Percentiles rank a stretch among this genome's conserved stretches.
phyloP scores from a whole-genome alignment of 2,797 vertebrate species.

The Neomorphus geoffroyi region DNA sequence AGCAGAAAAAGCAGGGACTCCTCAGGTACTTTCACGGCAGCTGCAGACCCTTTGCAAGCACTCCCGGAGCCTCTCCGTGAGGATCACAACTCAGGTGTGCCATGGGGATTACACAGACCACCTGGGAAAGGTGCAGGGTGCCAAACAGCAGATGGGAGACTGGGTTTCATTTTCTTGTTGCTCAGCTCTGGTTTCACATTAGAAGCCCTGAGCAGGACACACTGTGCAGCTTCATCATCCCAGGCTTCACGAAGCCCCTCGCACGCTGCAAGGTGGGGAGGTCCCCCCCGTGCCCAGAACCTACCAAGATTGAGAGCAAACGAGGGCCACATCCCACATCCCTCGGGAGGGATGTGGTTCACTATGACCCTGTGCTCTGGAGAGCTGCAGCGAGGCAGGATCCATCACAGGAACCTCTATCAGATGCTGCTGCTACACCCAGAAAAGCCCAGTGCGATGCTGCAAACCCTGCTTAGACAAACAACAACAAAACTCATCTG shows the following conservation, averaged over 20 bases:
- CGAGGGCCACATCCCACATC: not conserved
- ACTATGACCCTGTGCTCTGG: rapidly evolving
- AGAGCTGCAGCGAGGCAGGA: not conserved
- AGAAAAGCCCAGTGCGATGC: not conserved
- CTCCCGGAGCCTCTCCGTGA: rapidly evolving
- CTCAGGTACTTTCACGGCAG: not conserved
- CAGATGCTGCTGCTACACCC: not conserved
- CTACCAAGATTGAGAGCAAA: not conserved
- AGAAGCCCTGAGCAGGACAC: not conserved
- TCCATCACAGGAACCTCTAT: not conserved
- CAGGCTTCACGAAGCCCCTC: not conserved
- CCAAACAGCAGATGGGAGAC: not conserved
- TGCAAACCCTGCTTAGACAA: not conserved
- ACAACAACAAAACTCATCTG: not conserved
- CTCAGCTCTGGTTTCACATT: not conserved
- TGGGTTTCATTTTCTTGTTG: not conserved
- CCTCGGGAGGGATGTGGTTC: not conserved
- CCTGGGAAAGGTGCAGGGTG: not conserved
- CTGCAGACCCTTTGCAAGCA: not conserved
- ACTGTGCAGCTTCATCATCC: not conserved
- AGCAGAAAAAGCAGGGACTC: not conserved
- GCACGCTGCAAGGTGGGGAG: not conserved
- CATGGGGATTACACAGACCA: rapidly evolving
- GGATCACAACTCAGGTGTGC: rapidly evolving
- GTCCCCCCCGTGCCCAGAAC: rapidly evolving